Percentiles rank a stretch among this genome's conserved stretches.
Conservation (phyloP, 2,888 invertebrate genomes). For the Eurois occulta region DNA sequence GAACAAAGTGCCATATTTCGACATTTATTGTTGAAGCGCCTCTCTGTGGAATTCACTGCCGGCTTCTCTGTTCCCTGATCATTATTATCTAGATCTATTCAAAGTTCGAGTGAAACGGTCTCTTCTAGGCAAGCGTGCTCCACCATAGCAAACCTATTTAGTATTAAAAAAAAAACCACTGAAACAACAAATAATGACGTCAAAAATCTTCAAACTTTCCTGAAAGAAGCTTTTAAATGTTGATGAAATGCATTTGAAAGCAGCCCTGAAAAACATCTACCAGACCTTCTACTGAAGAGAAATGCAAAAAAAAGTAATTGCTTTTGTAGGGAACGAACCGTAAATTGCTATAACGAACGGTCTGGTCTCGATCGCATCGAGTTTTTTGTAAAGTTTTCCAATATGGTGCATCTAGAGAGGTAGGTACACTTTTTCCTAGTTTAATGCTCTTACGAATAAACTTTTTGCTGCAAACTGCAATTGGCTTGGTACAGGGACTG, state of each 20-base stretch:
- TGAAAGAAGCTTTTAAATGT: neutral
- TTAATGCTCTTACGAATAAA: slow-evolving; percentile 29
- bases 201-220: neutral
- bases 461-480: slow-evolving; percentile 17
- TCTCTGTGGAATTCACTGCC: no score
- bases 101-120: no score
- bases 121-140: no score
- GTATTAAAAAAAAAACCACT: no score
- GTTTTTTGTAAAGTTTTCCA: slow-evolving; percentile 56
- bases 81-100: no score
- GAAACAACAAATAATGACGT: neutral
- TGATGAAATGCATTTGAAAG: slow-evolving; percentile 9
- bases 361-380: slow-evolving; percentile 33
- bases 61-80: no score
- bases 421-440: slow-evolving; percentile 13
- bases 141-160: no score
- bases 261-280: slow-evolving; percentile 22
- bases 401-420: slow-evolving; percentile 33
- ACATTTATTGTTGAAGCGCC: no score
- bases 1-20: no score
- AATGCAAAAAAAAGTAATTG: slow-evolving; percentile 33
- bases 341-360: slow-evolving; percentile 50
- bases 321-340: slow-evolving; percentile 44
- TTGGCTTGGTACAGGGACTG: neutral
- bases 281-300: neutral